These are phyloP conservation scores for Potorous gilbertii DNA, from an alignment of 2,797 vertebrate genomes.

Conservation along the genomic window DNA sequence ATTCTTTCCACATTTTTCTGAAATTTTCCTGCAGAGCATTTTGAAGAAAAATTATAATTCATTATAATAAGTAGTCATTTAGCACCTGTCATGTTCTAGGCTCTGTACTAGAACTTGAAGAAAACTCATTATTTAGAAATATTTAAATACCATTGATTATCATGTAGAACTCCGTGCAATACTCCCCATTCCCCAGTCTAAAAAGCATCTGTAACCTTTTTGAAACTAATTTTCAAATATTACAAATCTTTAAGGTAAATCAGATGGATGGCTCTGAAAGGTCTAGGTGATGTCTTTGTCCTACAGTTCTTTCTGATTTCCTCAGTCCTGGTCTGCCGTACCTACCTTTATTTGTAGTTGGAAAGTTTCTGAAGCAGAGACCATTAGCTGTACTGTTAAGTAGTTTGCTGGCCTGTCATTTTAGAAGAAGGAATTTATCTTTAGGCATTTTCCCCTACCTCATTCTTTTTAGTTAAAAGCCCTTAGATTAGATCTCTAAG, in stretches of 20 bases:
- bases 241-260: constrained; percentile 21
- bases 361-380: constrained; percentile 67
- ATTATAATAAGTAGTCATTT: not conserved
- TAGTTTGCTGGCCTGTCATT: not conserved
- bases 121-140: too few species aligned
- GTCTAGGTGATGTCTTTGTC: constrained; percentile 56
- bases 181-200: too few species aligned
- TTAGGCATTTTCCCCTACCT: not conserved
- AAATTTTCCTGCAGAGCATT: too few species aligned
- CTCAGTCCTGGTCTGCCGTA: constrained; percentile 57
- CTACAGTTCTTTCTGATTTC: constrained; percentile 72
- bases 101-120: not conserved
- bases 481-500: too few species aligned
- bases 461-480: too few species aligned
- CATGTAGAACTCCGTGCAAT: too few species aligned
- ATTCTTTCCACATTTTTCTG: too few species aligned
- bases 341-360: constrained; percentile 63
- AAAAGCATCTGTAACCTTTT: too few species aligned
- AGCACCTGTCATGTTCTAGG: not conserved
- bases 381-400: constrained; percentile 31
- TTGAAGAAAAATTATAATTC: not conserved
- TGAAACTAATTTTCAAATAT: constrained; percentile 55
- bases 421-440: constrained; percentile 37
- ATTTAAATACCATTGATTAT: too few species aligned
- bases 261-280: constrained; percentile 29